Conservation (phyloP, 1,140 invertebrate genomes). For the Geopemphigus sp. region DNA sequence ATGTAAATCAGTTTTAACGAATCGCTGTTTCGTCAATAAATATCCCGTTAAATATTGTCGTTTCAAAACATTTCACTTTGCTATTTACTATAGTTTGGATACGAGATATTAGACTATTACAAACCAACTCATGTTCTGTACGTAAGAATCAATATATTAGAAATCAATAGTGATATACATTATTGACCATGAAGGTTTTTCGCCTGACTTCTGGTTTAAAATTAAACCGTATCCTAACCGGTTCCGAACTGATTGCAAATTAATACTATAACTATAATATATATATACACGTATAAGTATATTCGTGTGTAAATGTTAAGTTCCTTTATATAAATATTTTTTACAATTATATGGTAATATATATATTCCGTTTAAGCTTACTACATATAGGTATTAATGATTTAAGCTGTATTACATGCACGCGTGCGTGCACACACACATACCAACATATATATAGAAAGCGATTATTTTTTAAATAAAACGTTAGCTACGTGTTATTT, state of each 20-base stretch:
- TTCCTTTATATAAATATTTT: not conserved
- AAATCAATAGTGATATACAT: slow-evolving; percentile 26
- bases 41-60: not conserved
- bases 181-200: slow-evolving; percentile 26
- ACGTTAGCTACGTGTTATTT: not conserved
- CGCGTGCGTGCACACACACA: too few species aligned
- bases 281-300: not conserved
- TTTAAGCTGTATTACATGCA: not conserved
- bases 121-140: not conserved
- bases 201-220: slow-evolving; percentile 6
- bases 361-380: not conserved
- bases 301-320: too few species aligned
- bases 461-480: slow-evolving; percentile 14
- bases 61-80: not conserved
- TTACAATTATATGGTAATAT: not conserved
- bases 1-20: not conserved
- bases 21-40: not conserved
- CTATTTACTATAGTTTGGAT: not conserved
- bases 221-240: slow-evolving; percentile 13
- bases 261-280: slow-evolving; percentile 1
- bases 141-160: slow-evolving; percentile 2
- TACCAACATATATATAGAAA: too few species aligned
- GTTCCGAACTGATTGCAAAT: not conserved
- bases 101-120: not conserved
- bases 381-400: not conserved